Conservation (phyloP, 2,888 invertebrate genomes). For the Caenorhabditis japonica region DNA sequence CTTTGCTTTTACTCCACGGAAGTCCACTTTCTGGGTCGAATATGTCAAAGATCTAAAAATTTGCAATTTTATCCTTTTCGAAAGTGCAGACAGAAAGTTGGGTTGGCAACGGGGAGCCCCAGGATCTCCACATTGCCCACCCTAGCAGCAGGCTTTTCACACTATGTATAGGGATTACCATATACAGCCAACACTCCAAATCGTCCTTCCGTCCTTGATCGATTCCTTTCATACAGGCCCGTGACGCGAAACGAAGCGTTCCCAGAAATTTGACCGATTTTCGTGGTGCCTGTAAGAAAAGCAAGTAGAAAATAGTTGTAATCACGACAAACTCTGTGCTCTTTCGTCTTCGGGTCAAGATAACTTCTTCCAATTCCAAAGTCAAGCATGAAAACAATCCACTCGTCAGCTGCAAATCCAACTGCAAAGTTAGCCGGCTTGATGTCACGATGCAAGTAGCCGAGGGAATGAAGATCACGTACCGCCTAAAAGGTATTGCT, state of each 20-base stretch:
- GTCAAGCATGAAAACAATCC: constrained; percentile 39
- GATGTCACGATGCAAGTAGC: constrained; percentile 59
- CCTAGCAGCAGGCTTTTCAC: too few species aligned
- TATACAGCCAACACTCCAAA: constrained; percentile 46
- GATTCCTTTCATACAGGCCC: constrained; percentile 43
- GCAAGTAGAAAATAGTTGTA: too few species aligned
- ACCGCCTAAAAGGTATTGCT: constrained; percentile 31
- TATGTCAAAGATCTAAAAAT: constrained; percentile 38
- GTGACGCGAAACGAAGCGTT: constrained; percentile 55
- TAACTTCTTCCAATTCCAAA: constrained; percentile 46
- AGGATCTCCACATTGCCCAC: too few species aligned
- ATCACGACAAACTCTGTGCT: constrained; percentile 12
- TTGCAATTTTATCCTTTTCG: neutral
- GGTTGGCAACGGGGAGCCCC: too few species aligned
- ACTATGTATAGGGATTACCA: too few species aligned
- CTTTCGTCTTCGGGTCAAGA: constrained; percentile 23
- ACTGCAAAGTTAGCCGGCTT: constrained; percentile 61
- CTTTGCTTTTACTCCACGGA: constrained; percentile 38
- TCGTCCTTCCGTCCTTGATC: constrained; percentile 52
- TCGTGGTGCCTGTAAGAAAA: constrained; percentile 26
- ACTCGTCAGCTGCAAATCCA: constrained; percentile 39
- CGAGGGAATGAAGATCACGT: constrained; percentile 49
- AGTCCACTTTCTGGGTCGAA: constrained; percentile 49
- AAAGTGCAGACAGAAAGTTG: too few species aligned
- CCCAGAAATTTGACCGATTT: constrained; percentile 58